Conservation (phyloP, 2,797 vertebrate species). For the Phoeniculus purpureus region DNA sequence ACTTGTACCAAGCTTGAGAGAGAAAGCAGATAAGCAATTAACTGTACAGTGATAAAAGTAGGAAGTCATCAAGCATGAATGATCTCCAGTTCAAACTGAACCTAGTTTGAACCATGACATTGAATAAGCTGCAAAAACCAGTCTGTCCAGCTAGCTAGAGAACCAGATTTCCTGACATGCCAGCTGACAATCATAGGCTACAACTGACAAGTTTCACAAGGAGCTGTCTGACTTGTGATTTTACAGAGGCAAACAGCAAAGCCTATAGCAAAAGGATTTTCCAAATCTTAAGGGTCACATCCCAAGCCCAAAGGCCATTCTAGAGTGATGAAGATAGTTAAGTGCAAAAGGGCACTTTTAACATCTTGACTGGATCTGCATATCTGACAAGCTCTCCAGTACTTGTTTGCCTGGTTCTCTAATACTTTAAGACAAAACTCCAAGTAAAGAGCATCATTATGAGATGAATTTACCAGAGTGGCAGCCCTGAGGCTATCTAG, state of each 20-base stretch:
- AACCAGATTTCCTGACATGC: not conserved
- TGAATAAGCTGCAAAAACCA: not conserved
- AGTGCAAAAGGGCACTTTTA: not conserved
- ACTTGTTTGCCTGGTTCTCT: not conserved
- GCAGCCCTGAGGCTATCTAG: not conserved
- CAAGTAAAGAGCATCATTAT: not conserved
- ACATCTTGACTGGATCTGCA: accelerated
- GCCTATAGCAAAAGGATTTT: not conserved
- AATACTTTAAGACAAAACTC: not conserved
- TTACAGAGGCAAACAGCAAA: not conserved
- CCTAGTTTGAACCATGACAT: not conserved
- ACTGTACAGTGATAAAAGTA: not conserved
- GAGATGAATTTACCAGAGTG: not conserved
- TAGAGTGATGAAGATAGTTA: accelerated
- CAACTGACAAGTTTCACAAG: not conserved
- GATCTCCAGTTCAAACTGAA: not conserved
- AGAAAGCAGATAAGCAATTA: not conserved
- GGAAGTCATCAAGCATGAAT: not conserved
- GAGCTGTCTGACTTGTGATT: not conserved
- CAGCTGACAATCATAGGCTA: not conserved
- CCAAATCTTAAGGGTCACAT: not conserved
- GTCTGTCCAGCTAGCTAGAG: not conserved
- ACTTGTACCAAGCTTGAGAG: not conserved
- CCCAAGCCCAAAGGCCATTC: not conserved
- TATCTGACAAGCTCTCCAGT: not conserved